Conservation (phyloP, 2,888 invertebrate genomes). For the Nomada ruficornis region DNA sequence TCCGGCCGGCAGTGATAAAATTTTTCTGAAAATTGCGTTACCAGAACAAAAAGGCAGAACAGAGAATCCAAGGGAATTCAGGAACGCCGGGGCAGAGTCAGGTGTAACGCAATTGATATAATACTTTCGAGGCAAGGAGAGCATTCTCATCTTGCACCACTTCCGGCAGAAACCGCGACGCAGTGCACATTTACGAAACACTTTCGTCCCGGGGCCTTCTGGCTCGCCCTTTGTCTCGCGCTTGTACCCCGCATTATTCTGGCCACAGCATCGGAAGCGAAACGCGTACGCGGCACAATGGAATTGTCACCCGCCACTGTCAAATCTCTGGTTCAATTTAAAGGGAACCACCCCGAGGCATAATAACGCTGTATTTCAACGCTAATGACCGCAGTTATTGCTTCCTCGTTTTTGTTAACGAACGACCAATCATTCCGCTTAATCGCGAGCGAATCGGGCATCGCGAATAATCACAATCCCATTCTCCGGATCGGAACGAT, state of each 20-base stretch:
- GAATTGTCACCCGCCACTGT: slow-evolving; percentile 21
- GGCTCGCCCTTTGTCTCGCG: slow-evolving; percentile 37
- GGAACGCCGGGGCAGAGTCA: neutral
- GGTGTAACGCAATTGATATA: neutral
- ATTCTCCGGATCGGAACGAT: too few species aligned
- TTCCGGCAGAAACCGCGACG: slow-evolving; percentile 23
- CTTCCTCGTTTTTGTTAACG: neutral
- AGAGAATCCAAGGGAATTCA: neutral
- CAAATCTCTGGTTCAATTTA: slow-evolving; percentile 34
- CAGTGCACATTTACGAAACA: slow-evolving; percentile 38
- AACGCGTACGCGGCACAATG: slow-evolving; percentile 37
- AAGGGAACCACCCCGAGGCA: slow-evolving; percentile 1
- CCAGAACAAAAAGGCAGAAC: neutral
- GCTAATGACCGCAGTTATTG: slow-evolving; percentile 2
- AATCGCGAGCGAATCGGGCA: neutral
- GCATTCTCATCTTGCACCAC: slow-evolving; percentile 33
- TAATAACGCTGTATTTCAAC: slow-evolving; percentile 21
- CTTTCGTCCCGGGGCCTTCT: slow-evolving; percentile 39
- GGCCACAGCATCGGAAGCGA: slow-evolving; percentile 21
- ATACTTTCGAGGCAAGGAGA: slow-evolving; percentile 8
- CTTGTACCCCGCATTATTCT: slow-evolving; percentile 35
- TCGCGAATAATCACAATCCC: too few species aligned
- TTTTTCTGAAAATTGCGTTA: too few species aligned
- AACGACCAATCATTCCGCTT: neutral
- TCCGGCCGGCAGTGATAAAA: too few species aligned